phyloP scores from a whole-genome alignment of 2,113 vertebrate species.

The Terrapene triunguis region DNA sequence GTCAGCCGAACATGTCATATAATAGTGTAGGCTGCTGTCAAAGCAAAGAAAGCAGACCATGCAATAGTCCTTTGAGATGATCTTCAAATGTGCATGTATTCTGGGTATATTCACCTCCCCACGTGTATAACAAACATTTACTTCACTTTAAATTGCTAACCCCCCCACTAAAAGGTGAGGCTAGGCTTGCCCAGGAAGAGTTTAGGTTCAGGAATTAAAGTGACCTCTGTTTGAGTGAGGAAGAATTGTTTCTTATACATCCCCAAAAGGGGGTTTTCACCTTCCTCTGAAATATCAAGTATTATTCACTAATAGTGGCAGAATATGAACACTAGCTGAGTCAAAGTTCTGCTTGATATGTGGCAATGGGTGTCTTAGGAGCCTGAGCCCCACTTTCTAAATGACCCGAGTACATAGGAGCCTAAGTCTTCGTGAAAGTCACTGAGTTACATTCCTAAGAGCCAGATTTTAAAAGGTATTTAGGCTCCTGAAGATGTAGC shows the following conservation, averaged over 20 bases:
- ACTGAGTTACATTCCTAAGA: not conserved
- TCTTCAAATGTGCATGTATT: not conserved
- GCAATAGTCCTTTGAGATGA: not conserved
- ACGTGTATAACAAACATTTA: not conserved
- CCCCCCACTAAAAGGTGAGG: not conserved
- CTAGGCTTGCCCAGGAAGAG: not conserved
- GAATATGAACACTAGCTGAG: not conserved
- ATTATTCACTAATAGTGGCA: not conserved
- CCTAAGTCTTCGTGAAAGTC: not conserved
- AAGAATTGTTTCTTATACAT: not conserved
- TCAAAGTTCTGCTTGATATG: not conserved
- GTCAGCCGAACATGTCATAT: not conserved
- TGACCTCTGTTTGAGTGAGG: not conserved
- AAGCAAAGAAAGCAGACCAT: not conserved
- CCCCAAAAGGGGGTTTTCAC: not conserved
- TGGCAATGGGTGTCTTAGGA: not conserved
- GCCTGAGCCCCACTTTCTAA: not conserved
- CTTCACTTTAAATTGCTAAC: not conserved
- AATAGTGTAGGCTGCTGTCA: not conserved
- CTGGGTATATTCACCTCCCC: not conserved
- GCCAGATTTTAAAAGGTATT: not conserved
- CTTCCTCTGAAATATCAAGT: not conserved
- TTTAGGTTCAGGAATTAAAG: not conserved
- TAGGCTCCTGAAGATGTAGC: slow-evolving; percentile 2
- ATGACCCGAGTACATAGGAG: not conserved